These are phyloP conservation scores for Excalfactoria chinensis DNA, from an alignment of 2,113 vertebrate species.

Conservation along the genomic window DNA sequence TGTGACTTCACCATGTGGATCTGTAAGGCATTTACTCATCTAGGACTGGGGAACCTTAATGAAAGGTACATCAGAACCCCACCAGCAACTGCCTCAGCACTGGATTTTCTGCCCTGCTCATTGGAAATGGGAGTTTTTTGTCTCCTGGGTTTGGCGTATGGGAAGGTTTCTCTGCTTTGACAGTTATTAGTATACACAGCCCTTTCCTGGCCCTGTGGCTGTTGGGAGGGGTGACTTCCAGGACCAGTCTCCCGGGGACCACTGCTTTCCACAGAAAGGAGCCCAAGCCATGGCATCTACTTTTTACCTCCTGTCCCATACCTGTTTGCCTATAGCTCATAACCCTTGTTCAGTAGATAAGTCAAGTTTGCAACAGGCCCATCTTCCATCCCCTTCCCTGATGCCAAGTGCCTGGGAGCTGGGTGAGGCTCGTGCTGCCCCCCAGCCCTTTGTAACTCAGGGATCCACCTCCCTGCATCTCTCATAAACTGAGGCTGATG, in stretches of 20 bases:
- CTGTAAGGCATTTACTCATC: conserved; percentile 46
- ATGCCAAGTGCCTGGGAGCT: not conserved
- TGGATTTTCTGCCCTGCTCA: conserved; percentile 9
- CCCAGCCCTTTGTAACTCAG: not conserved
- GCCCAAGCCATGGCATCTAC: not conserved
- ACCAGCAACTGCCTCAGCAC: conserved; percentile 42
- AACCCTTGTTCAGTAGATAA: not conserved
- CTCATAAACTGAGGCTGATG: not conserved
- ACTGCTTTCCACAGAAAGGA: not conserved
- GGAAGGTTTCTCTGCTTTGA: not conserved
- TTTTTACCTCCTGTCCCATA: not conserved
- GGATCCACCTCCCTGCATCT: not conserved
- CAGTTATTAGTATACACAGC: not conserved
- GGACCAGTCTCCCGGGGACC: not conserved
- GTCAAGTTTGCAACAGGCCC: not conserved
- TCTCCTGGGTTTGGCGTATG: not conserved
- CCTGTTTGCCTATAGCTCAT: not conserved
- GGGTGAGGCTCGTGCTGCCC: not conserved
- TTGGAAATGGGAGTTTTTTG: not conserved
- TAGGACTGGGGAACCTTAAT: not conserved
- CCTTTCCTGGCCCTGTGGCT: not conserved
- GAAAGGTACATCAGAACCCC: not conserved
- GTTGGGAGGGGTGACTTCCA: not conserved
- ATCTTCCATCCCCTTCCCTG: not conserved
- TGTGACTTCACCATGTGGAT: not conserved